These are phyloP conservation scores for Caenorhabditis briggsae DNA, from an alignment of 1,140 invertebrate species.

Conservation along the genomic window DNA sequence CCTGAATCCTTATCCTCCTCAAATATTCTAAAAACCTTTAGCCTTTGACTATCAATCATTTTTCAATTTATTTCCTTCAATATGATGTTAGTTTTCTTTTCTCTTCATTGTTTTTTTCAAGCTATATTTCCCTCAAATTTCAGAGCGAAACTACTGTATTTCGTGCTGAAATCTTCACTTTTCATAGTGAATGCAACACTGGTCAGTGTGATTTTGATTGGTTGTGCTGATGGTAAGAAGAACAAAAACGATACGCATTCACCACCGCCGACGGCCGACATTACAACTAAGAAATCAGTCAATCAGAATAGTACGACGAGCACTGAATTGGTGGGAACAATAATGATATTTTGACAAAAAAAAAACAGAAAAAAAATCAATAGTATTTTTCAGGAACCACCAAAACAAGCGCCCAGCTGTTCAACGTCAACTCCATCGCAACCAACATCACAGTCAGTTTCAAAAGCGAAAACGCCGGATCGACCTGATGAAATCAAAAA, in stretches of 20 bases:
- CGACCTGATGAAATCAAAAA: too few species aligned
- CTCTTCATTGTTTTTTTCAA: conserved; percentile 63
- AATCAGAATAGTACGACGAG: conserved; percentile 9
- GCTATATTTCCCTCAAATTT: conserved; percentile 78
- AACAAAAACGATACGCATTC: not conserved
- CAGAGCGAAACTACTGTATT: conserved; percentile 72
- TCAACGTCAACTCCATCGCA: not conserved
- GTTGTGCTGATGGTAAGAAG: conserved; percentile 16
- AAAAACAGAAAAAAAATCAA: not conserved
- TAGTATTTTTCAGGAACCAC: not conserved
- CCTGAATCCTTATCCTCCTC: too few species aligned
- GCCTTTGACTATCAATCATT: not conserved
- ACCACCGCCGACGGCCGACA: not conserved
- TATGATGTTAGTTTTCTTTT: not conserved
- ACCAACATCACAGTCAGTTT: not conserved
- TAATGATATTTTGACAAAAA: too few species aligned
- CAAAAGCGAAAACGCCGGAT: not conserved
- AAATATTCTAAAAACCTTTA: too few species aligned
- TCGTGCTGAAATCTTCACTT: conserved; percentile 52
- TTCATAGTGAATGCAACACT: conserved; percentile 23
- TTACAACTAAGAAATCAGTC: not conserved
- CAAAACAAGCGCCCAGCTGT: not conserved
- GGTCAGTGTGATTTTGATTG: not conserved
- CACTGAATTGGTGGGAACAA: conserved; percentile 7
- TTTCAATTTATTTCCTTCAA: conserved; percentile 32